phyloP scores from a whole-genome alignment of 2,888 invertebrate genomes.

The Parochlus steinenii region DNA sequence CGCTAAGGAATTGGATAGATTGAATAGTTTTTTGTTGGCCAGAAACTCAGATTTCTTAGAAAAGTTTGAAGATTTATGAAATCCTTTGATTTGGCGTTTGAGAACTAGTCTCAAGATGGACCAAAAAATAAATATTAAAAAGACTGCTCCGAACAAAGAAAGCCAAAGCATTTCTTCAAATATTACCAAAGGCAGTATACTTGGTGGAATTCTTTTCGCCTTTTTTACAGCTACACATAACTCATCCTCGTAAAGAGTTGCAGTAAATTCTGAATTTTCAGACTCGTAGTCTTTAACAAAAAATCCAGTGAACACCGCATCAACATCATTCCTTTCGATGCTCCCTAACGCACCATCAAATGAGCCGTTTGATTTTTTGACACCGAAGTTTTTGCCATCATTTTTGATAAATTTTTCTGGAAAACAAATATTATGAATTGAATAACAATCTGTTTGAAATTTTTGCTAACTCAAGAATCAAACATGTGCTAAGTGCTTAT shows the following conservation, averaged over 20 bases:
- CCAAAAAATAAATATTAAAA: conserved; percentile 3
- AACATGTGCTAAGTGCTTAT: too few relatives aligned
- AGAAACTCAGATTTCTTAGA: too few relatives aligned
- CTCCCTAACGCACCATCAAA: conserved; percentile 28
- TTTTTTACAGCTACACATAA: conserved; percentile 29
- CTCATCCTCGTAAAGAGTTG: conserved; percentile 26
- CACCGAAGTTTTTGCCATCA: conserved; percentile 18
- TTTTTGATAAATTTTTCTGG: too few relatives aligned
- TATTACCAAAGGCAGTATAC: conserved; percentile 26
- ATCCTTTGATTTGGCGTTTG: neutral
- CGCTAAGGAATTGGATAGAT: neutral
- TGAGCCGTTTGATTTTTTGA: conserved; percentile 23
- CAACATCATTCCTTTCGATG: conserved; percentile 22
- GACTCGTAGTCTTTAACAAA: conserved; percentile 30
- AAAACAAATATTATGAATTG: too few relatives aligned
- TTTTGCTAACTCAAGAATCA: too few relatives aligned
- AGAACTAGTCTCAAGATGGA: neutral
- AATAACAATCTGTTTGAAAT: too few relatives aligned
- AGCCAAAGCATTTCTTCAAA: conserved; percentile 25
- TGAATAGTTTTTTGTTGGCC: neutral
- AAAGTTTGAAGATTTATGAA: too few relatives aligned
- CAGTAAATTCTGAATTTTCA: conserved; percentile 24
- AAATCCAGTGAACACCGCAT: conserved; percentile 26
- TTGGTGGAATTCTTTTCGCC: conserved; percentile 26
- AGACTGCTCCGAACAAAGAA: conserved; percentile 19